Conservation (phyloP, 2,888 invertebrate genomes). For the Argyra leucocephala region DNA sequence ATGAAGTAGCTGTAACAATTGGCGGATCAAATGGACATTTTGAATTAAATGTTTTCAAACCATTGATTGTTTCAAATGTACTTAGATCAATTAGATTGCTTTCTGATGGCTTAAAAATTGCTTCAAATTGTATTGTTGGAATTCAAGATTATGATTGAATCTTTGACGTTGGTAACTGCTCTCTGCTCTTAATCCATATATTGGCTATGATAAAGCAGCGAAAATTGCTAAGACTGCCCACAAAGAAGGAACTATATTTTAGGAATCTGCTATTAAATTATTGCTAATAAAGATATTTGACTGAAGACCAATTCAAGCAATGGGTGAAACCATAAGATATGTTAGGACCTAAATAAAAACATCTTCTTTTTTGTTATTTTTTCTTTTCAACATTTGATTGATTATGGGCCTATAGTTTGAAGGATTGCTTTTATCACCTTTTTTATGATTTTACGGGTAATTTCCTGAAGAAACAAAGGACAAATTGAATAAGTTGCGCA, state of each 20-base stretch:
- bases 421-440: too few species aligned
- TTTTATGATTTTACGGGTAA: too few species aligned
- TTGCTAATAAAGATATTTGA: slow-evolving; percentile 67
- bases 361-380: neutral
- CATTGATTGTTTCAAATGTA: slow-evolving; percentile 88
- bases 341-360: slow-evolving; percentile 67
- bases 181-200: slow-evolving; percentile 90
- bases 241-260: slow-evolving; percentile 77
- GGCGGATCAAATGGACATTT: slow-evolving; percentile 95
- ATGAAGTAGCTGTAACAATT: slow-evolving; percentile 83
- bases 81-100: slow-evolving; percentile 77
- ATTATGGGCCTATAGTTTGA: too few species aligned
- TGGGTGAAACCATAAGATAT: slow-evolving; percentile 89
- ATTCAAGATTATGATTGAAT: slow-evolving; percentile 78
- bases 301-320: slow-evolving; percentile 73
- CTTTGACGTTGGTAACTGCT: slow-evolving; percentile 95
- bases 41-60: slow-evolving; percentile 96
- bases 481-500: too few species aligned
- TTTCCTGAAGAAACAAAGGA: too few species aligned
- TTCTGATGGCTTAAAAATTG: slow-evolving; percentile 70
- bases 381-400: too few species aligned
- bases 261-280: slow-evolving; percentile 77
- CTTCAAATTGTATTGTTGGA: slow-evolving; percentile 75
- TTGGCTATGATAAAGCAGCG: slow-evolving; percentile 97
- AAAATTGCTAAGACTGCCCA: slow-evolving; percentile 94